These are phyloP conservation scores for Rhinogobio ventralis DNA, from an alignment of 2,797 vertebrate genomes.

Conservation along the genomic window DNA sequence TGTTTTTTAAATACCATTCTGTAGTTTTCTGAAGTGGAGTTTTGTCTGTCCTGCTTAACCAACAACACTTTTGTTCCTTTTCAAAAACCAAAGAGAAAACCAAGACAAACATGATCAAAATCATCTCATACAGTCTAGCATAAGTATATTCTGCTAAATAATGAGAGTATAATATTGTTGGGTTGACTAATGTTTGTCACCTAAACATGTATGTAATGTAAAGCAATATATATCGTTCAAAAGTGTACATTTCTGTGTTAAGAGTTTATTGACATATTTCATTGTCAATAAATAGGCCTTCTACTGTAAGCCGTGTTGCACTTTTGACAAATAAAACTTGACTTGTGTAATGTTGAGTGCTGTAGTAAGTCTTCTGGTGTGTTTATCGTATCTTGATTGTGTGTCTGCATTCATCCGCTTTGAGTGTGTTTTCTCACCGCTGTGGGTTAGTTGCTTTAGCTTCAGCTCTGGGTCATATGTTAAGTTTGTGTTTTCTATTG, in stretches of 20 bases:
- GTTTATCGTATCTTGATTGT: not conserved
- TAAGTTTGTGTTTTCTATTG: too few relatives aligned
- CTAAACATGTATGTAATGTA: not conserved
- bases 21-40: constrained; percentile 4
- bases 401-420: not conserved
- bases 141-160: not conserved
- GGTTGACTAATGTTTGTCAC: not conserved
- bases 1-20: not conserved
- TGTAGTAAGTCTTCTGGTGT: not conserved
- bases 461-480: not conserved
- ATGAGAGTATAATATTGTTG: not conserved
- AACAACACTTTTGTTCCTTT: not conserved
- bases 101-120: not conserved
- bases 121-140: not conserved
- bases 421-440: not conserved
- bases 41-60: not conserved
- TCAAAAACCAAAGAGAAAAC: not conserved
- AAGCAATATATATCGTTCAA: not conserved
- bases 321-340: not conserved
- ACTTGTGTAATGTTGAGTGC: not conserved
- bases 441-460: not conserved
- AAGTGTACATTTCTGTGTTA: not conserved
- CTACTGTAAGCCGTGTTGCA: not conserved
- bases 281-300: too few relatives aligned
- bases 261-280: too few relatives aligned